Percentiles rank a stretch among this genome's conserved stretches.
These are phyloP conservation scores for Seriola quinqueradiata DNA, from an alignment of 2,113 vertebrate species.

Conservation along the genomic window DNA sequence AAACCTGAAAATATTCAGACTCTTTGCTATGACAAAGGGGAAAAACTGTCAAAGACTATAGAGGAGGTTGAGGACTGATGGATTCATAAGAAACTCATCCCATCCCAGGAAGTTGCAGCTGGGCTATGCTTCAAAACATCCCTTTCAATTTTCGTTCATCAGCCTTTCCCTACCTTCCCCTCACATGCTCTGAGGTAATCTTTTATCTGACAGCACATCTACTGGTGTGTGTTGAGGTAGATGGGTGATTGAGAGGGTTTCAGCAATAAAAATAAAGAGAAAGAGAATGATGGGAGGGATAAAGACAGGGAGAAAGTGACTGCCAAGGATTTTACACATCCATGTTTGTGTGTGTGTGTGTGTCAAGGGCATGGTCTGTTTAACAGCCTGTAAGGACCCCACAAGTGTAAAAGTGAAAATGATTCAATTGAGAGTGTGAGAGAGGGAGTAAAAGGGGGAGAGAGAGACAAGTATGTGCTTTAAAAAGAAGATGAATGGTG, in stretches of 20 bases:
- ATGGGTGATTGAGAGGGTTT: constrained; percentile 49
- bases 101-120: constrained; percentile 32
- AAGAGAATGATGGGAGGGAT: constrained; percentile 23
- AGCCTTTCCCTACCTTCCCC: constrained; percentile 34
- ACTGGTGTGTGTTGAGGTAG: constrained; percentile 36
- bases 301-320: constrained; percentile 46
- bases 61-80: constrained; percentile 33
- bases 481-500: background rate
- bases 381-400: constrained; percentile 82
- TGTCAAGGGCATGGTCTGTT: constrained; percentile 71
- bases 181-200: constrained; percentile 58
- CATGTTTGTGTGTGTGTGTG: background rate
- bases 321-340: constrained; percentile 32
- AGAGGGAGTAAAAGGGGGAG: constrained; percentile 26
- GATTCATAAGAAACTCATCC: constrained; percentile 52
- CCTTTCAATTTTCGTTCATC: constrained; percentile 59
- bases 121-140: constrained; percentile 51
- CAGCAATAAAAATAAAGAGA: constrained; percentile 50
- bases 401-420: constrained; percentile 68
- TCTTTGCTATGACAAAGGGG: background rate
- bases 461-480: background rate
- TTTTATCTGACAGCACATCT: constrained; percentile 70
- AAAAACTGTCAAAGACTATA: constrained; percentile 40
- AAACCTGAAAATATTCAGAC: no score
- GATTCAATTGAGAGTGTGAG: constrained; percentile 52